Base-by-base conservation (phyloP, 1,140 invertebrate species). In the Hydropsyche tenuis region DNA sequence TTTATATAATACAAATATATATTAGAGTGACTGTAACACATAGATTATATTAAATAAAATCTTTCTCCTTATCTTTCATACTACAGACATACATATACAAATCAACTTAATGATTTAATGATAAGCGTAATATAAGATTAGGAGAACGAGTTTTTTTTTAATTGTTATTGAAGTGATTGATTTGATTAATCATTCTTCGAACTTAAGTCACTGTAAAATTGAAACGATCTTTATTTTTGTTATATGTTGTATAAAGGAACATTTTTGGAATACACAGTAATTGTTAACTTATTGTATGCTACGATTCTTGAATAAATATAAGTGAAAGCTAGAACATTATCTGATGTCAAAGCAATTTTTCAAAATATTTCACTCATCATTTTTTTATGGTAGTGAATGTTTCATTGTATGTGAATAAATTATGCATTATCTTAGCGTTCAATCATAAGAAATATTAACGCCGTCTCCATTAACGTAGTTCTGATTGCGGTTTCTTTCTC, bases 231-330 rank as follows among this genome's bases (percentile, higher is more conserved):
- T 69, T 69, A 69, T 48, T 69, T 69, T 69, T 69, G 65, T 69
- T 69, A 69, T 69, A 51, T 69, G 65, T 69, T 69, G 65, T 69
- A 69, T 51, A 69, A 69, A 69, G 22, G 45, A 69, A 51, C 46
- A 46, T 69, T 69, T 51, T 42, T 48, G 23, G 64, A 69, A 69
- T 65, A 69, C 65, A 51, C 65, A 69, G 23, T 69, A 43, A 30
- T 69, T 69, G 65, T 69, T 69, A 51, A 69, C 22, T 42, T 69
- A 30, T 48, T 69, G 16, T 43, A 65, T 42, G 63, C 56, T 65
- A 65, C 27, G n/a, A 60, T n/a, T 60, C 56, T 60, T 60, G 12
- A 63, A 63, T n/a, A 16, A 7, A 48, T 48, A 48, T n/a, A 16
- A 48, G 45, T 48, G 45, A n/a, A 48, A 48, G 45, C 45, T 12